phyloP scores from a whole-genome alignment of 2,888 invertebrate genomes.

The Hetaerina titia region DNA sequence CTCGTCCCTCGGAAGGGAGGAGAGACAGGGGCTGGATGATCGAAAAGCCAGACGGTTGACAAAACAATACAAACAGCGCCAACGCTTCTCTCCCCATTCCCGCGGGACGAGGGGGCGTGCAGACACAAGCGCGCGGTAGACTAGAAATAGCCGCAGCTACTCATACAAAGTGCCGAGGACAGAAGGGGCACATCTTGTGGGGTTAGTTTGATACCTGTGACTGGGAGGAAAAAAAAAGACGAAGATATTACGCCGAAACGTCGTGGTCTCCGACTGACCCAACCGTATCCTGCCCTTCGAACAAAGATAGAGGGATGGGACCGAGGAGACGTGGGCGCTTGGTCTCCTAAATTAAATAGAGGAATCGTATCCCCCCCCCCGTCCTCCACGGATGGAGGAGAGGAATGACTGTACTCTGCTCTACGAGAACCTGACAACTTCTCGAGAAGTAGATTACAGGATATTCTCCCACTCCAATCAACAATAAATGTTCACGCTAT shows the following conservation, averaged over 20 bases:
- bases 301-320: background rate
- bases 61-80: background rate
- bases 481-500: background rate
- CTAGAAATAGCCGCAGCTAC: background rate
- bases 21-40: background rate
- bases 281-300: background rate
- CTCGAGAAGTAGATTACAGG: too few species aligned
- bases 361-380: background rate
- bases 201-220: background rate
- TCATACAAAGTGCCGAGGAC: background rate
- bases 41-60: conserved; percentile 35
- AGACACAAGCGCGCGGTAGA: conserved; percentile 2
- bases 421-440: background rate
- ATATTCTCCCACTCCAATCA: too few species aligned
- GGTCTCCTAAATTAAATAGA: background rate
- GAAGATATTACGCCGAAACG: background rate
- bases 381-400: background rate
- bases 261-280: background rate
- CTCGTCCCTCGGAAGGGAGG: background rate
- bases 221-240: background rate
- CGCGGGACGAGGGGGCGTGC: background rate
- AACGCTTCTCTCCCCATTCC: background rate
- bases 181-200: background rate
- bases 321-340: background rate
- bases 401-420: background rate